phyloP scores from a whole-genome alignment of 2,113 vertebrate genomes.

The Hoplias malabaricus region DNA sequence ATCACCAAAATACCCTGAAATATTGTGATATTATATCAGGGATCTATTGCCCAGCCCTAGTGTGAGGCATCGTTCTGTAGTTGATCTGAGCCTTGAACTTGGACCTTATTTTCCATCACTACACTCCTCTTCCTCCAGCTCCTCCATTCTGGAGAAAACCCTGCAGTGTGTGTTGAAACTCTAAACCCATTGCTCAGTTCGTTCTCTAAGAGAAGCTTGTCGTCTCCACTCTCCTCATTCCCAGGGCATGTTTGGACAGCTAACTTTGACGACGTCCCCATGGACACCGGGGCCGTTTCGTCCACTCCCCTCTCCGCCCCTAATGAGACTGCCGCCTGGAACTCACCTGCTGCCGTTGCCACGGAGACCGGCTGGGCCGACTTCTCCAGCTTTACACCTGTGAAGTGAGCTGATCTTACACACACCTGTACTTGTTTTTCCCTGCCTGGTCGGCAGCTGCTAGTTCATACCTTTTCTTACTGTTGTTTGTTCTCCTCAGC shows the following conservation, averaged over 20 bases:
- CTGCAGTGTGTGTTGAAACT: too few species aligned
- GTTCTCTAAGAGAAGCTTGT: not conserved
- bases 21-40: too few species aligned
- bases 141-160: too few species aligned
- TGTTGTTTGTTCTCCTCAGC: constrained; percentile 67
- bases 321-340: constrained; percentile 83
- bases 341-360: constrained; percentile 72
- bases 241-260: constrained; percentile 91
- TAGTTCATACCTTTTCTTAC: not conserved
- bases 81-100: not conserved
- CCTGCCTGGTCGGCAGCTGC: not conserved
- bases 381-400: constrained; percentile 86
- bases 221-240: too few species aligned
- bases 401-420: constrained; percentile 73
- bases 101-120: too few species aligned
- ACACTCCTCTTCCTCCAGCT: too few species aligned
- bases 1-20: too few species aligned
- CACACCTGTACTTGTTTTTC: not conserved
- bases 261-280: constrained; percentile 93
- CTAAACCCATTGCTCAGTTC: not conserved
- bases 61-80: too few species aligned
- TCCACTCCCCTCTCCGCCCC: constrained; percentile 67
- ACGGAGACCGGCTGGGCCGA: constrained; percentile 91
- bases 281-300: constrained; percentile 86
- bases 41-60: too few species aligned